These are phyloP conservation scores for Agrotis ipsilon DNA, from an alignment of 2,888 invertebrate genomes.

Conservation along the genomic window DNA sequence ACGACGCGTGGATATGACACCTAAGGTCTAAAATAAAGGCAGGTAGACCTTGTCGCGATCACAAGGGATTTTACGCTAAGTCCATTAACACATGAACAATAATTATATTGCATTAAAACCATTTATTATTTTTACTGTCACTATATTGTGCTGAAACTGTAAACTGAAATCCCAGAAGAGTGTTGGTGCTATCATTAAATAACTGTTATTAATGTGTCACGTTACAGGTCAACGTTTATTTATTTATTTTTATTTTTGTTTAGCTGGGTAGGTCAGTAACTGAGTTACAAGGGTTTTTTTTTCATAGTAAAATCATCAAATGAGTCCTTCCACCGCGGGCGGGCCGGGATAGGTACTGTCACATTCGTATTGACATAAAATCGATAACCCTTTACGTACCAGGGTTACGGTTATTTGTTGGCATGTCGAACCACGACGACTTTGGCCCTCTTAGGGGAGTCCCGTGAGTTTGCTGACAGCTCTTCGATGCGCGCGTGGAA, in stretches of 20 bases:
- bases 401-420: too few relatives aligned
- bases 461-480: too few relatives aligned
- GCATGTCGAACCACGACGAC: too few relatives aligned
- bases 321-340: too few relatives aligned
- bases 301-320: too few relatives aligned
- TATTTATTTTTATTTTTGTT: neutral
- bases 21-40: slow-evolving; percentile 19
- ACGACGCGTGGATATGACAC: neutral
- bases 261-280: too few relatives aligned
- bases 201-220: slow-evolving; percentile 1
- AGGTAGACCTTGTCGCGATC: slow-evolving; percentile 33
- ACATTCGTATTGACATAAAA: too few relatives aligned
- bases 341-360: too few relatives aligned
- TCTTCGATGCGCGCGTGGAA: too few relatives aligned
- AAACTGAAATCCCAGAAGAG: slow-evolving; percentile 9
- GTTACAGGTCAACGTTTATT: neutral
- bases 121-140: slow-evolving; percentile 13
- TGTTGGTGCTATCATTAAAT: neutral
- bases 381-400: too few relatives aligned
- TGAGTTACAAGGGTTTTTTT: too few relatives aligned
- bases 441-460: too few relatives aligned
- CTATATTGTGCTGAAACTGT: slow-evolving; percentile 13
- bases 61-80: slow-evolving; percentile 40
- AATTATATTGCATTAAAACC: slow-evolving; percentile 18
- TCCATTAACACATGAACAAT: slow-evolving; percentile 27